A percentile compares a stretch with the other conserved stretches of the same genome.
Evolutionary conservation across 2,797 vertebrate genomes (phyloP).

Genomic region (Anniella stebbinsi): DNA sequence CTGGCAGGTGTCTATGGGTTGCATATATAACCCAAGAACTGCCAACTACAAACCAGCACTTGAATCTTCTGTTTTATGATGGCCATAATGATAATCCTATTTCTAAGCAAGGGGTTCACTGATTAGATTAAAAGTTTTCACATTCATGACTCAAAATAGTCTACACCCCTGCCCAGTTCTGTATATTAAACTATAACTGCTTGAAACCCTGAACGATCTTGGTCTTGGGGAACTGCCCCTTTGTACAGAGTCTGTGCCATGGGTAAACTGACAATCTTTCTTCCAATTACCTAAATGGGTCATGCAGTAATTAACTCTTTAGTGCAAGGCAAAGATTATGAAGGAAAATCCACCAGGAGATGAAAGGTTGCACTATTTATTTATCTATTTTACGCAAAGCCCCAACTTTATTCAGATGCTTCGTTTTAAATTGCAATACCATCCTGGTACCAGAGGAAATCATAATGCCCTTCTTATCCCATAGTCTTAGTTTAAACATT

Average conservation of each 20-base stretch:
- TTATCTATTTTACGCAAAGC: background rate
- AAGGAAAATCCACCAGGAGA: accelerated
- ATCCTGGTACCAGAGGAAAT: background rate
- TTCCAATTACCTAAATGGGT: background rate
- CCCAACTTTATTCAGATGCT: background rate
- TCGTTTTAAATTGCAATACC: constrained; percentile 20
- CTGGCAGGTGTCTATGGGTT: background rate
- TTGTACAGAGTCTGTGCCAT: background rate
- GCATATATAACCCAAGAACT: background rate
- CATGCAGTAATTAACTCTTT: background rate
- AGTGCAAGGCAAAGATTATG: background rate
- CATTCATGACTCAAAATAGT: background rate
- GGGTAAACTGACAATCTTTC: background rate
- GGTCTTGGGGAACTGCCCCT: background rate
- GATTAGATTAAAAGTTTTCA: accelerated
- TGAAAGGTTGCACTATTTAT: background rate
- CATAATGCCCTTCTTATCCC: constrained; percentile 1
- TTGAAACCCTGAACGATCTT: background rate
- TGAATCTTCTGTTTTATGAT: background rate
- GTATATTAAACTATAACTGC: background rate
- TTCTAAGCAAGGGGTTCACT: background rate
- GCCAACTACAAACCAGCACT: background rate
- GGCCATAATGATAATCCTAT: background rate
- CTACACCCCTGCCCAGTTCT: background rate
- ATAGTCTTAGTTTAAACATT: background rate